Percentiles rank a stretch among this genome's conserved stretches.
These are phyloP conservation scores for Celastrina argiolus DNA, from an alignment of 2,888 invertebrate genomes.

Conservation along the genomic window DNA sequence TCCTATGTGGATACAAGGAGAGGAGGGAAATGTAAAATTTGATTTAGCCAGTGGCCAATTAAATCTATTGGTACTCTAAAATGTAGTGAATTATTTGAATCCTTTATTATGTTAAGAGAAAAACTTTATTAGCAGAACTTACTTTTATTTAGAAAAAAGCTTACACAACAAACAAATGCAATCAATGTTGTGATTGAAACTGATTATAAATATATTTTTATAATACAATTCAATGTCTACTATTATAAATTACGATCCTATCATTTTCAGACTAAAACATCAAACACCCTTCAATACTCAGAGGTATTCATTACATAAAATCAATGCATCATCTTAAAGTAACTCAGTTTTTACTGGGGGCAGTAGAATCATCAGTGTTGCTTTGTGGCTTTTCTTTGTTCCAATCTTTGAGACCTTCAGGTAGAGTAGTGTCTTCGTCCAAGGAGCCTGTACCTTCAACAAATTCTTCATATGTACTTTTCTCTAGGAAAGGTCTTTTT, in stretches of 20 bases:
- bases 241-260: slow-evolving; percentile 22
- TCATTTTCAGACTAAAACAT: slow-evolving; percentile 35
- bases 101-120: slow-evolving; percentile 31
- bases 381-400: slow-evolving; percentile 82
- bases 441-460: slow-evolving; percentile 98
- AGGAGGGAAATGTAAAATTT: slow-evolving; percentile 68
- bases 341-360: slow-evolving; percentile 55
- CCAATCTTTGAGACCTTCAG: slow-evolving; percentile 97
- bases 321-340: slow-evolving; percentile 46
- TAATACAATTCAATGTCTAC: slow-evolving; percentile 23
- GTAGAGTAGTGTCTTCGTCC: slow-evolving; percentile 96
- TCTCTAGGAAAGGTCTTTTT: slow-evolving; percentile 96
- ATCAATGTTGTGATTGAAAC: slow-evolving; percentile 19
- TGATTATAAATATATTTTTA: slow-evolving; percentile 22
- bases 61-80: slow-evolving; percentile 74
- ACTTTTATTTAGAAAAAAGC: slow-evolving; percentile 64
- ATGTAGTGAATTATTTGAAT: slow-evolving; percentile 61
- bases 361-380: slow-evolving; percentile 31
- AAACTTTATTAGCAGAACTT: slow-evolving; percentile 48
- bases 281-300: slow-evolving; percentile 62
- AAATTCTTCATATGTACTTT: slow-evolving; percentile 99
- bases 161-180: slow-evolving; percentile 30
- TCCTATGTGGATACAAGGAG: slow-evolving; percentile 46
- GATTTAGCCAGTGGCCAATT: slow-evolving; percentile 76
- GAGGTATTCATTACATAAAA: slow-evolving; percentile 65